phyloP scores from a whole-genome alignment of 2,797 vertebrate species.

The Pipistrellus pygmaeus region DNA sequence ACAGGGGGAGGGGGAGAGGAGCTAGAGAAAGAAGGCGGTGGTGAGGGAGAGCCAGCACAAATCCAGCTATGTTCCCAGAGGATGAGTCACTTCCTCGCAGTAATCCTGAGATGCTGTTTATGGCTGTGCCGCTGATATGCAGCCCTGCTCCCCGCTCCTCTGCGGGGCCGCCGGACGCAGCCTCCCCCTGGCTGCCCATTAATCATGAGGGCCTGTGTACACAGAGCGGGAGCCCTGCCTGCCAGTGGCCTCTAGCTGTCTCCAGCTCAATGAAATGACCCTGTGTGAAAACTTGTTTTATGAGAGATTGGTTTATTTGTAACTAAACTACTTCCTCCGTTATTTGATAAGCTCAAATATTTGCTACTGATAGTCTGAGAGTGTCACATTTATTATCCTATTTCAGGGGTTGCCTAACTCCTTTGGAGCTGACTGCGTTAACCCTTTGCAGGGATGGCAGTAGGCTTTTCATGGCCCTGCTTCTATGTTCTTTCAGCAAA shows the following conservation, averaged over 20 bases:
- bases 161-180: constrained; percentile 66
- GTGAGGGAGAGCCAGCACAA: constrained; percentile 79
- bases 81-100: constrained; percentile 90
- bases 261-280: constrained; percentile 89
- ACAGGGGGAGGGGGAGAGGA: constrained; percentile 47
- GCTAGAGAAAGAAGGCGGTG: constrained; percentile 56
- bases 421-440: constrained; percentile 84
- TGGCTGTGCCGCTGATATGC: constrained; percentile 86
- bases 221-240: constrained; percentile 85
- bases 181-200: constrained; percentile 86
- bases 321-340: constrained; percentile 92
- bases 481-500: constrained; percentile 33
- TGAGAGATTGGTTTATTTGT: constrained; percentile 92
- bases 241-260: constrained; percentile 89
- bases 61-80: constrained; percentile 87
- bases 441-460: constrained; percentile 80
- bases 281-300: constrained; percentile 90
- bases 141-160: constrained; percentile 78
- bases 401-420: constrained; percentile 87
- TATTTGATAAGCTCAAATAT: constrained; percentile 93
- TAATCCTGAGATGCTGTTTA: constrained; percentile 88
- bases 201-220: constrained; percentile 86
- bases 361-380: constrained; percentile 91
- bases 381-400: constrained; percentile 90
- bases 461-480: neutral